Base-by-base conservation (phyloP, 1,140 invertebrate species). In the Trichonephila clavata region DNA sequence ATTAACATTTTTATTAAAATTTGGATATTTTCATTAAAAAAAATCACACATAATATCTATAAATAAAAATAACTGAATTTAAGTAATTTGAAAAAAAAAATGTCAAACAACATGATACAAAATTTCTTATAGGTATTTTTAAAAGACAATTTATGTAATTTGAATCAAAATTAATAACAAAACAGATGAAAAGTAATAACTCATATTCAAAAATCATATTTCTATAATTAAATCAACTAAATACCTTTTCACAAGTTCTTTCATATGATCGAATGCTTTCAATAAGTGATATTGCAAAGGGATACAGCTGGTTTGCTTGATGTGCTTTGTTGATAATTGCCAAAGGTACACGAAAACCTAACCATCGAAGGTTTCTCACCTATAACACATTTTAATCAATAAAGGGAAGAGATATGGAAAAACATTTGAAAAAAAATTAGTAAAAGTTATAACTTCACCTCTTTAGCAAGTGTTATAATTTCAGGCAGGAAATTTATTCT, bases 271-370 rank as follows among this genome's bases (percentile, higher is more conserved):
- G 97, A 27, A 99, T 98, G 96, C 98, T 99, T 96, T 99, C 99
- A 95, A 99, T 99, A 71, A 99, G 96, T 6, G 99, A 99, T 95
- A 99, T 99, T 10, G 99, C 99, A 96, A 99, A 99, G 5, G 99
- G 99, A 96, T 99, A 99, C 1, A 99, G 97, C 95, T 99, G 98
- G 96, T 99, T 99, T 0, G 99, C 99, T 95, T 99, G 98, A 96
- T 99, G 99, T 13, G 99, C 99, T 96, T 99, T 99, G 96, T 99
- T 99, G 0, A 99, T 98, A 95, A 99, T 99, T 5, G 98, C 98
- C 94, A 99, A 95, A 4, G 99, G 99, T 77, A 99, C 98, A 94
- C 99, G 97, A 96, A 99, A 99, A 90, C 99, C 99, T 63, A 99
- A 97, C 95, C 98, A 98, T 95, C 99, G 99, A 94, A 99, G 96